Evolutionary conservation across 2,797 vertebrate genomes (phyloP).

Genomic region (Mormyrus proboscirostris): DNA sequence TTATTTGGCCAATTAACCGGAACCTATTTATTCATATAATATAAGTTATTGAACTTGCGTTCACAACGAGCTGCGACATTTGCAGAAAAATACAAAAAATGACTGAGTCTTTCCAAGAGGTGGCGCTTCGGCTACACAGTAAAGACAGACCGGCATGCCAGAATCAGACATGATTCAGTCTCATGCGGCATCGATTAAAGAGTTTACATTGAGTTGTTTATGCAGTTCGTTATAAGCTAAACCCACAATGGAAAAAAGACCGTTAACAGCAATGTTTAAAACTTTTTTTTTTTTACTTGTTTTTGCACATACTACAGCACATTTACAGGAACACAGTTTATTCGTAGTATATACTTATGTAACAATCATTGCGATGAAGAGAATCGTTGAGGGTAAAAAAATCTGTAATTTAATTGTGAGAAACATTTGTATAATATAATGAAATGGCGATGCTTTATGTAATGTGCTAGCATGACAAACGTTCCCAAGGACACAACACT

Average conservation of each 20-base stretch:
- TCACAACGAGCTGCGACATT: neutral
- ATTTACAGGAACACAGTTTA: neutral
- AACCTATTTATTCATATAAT: neutral
- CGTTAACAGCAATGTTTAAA: neutral
- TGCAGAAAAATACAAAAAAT: neutral
- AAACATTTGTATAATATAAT: neutral
- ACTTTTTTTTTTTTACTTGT: neutral
- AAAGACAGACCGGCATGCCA: neutral
- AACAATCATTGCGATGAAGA: neutral
- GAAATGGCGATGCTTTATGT: neutral
- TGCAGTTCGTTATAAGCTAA: neutral
- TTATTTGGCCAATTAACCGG: neutral
- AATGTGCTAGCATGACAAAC: neutral
- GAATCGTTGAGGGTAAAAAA: neutral
- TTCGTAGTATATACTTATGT: neutral
- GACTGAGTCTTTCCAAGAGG: neutral
- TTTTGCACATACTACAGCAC: neutral
- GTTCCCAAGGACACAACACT: neutral
- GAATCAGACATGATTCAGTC: neutral
- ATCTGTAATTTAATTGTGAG: neutral
- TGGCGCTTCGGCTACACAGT: neutral
- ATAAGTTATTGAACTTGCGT: neutral
- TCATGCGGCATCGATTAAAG: neutral
- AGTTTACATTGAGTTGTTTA: neutral
- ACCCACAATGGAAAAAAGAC: neutral